Conservation (phyloP, 2,888 invertebrate species). For the Papilio protenor region DNA sequence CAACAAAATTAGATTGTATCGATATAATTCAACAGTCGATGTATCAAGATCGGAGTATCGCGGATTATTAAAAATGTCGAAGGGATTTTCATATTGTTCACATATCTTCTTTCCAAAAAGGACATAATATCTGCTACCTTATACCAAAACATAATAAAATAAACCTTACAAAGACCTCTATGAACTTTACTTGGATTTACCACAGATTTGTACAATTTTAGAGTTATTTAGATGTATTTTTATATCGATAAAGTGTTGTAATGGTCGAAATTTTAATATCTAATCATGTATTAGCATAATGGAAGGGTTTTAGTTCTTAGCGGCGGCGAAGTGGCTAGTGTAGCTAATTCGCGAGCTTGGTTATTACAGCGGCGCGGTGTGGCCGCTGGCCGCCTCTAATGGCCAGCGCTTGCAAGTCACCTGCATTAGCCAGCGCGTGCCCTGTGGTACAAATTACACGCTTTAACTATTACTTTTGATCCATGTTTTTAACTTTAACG, state of each 20-base stretch:
- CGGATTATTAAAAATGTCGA: slow-evolving; percentile 18
- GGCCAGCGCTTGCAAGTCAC: slow-evolving; percentile 71
- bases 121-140: background rate
- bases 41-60: slow-evolving; percentile 17
- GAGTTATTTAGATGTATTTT: background rate
- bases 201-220: background rate
- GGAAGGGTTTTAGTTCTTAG: slow-evolving; percentile 32
- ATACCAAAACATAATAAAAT: background rate
- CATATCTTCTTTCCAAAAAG: slow-evolving; percentile 24
- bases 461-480: background rate
- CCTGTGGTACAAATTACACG: slow-evolving; percentile 53
- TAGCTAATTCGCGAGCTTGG: slow-evolving; percentile 39
- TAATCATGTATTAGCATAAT: slow-evolving; percentile 40
- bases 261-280: slow-evolving; percentile 27
- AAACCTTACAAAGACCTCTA: background rate
- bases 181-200: background rate
- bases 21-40: slow-evolving; percentile 16
- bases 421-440: slow-evolving; percentile 64
- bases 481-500: background rate
- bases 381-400: slow-evolving; percentile 48
- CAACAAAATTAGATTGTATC: slow-evolving; percentile 26
- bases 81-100: slow-evolving; percentile 22
- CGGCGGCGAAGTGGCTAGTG: slow-evolving; percentile 25
- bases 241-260: slow-evolving; percentile 10
- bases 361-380: slow-evolving; percentile 50